Conservation (phyloP, 2,797 vertebrate genomes). For the Chelon auratus region DNA sequence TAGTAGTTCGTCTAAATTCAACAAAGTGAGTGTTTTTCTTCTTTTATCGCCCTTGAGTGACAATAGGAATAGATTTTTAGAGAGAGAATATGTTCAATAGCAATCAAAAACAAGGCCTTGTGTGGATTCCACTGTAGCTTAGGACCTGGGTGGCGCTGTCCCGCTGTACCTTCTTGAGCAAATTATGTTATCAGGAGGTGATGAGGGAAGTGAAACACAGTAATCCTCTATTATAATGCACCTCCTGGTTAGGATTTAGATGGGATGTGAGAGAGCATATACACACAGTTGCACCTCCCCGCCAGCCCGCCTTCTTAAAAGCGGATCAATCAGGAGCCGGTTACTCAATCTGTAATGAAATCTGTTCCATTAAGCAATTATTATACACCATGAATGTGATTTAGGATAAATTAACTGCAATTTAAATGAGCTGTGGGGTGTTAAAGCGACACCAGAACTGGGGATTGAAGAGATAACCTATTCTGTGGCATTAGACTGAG, state of each 20-base stretch:
- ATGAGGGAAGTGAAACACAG: slow-evolving; percentile 40
- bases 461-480: slow-evolving; percentile 38
- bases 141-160: neutral
- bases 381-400: slow-evolving; percentile 17
- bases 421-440: neutral
- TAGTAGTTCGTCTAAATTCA: neutral
- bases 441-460: slow-evolving; percentile 22
- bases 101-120: slow-evolving; percentile 24
- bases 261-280: slow-evolving; percentile 24
- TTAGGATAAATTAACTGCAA: neutral
- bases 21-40: neutral
- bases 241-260: slow-evolving; percentile 45
- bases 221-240: slow-evolving; percentile 43
- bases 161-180: slow-evolving; percentile 33
- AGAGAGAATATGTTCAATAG: neutral
- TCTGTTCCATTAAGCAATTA: slow-evolving; percentile 18
- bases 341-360: slow-evolving; percentile 42
- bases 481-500: slow-evolving; percentile 18
- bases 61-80: no score
- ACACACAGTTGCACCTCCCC: slow-evolving; percentile 14
- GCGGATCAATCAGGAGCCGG: slow-evolving; percentile 37
- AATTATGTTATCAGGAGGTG: slow-evolving; percentile 50
- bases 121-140: slow-evolving; percentile 3
- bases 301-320: slow-evolving; percentile 20
- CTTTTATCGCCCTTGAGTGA: neutral